phyloP scores from a whole-genome alignment of 2,797 vertebrate species.

The Morus bassanus region DNA sequence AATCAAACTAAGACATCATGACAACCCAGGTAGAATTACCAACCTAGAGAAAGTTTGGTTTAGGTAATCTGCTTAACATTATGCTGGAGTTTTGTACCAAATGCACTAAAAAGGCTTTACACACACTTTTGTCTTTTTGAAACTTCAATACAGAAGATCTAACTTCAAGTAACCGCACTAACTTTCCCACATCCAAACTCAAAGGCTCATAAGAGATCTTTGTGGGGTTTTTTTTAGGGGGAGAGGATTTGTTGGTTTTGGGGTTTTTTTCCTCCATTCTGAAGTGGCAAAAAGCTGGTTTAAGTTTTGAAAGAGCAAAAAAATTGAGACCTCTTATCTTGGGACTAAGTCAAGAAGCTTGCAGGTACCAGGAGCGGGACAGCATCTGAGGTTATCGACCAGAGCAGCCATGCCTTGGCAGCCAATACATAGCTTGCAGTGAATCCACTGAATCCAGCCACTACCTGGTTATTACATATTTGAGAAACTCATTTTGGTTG shows the following conservation, averaged over 20 bases:
- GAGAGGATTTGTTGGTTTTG: not conserved
- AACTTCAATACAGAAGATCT: not conserved
- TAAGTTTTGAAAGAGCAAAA: not conserved
- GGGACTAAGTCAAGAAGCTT: not conserved
- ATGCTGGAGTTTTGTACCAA: not conserved
- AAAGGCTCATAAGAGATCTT: not conserved
- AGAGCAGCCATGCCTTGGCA: not conserved
- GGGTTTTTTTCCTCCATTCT: not conserved
- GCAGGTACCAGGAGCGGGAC: fast-evolving
- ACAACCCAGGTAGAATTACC: not conserved
- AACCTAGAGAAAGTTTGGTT: not conserved
- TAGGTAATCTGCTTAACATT: not conserved
- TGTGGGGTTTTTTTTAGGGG: not conserved
- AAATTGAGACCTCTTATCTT: not conserved
- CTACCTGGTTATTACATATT: not conserved
- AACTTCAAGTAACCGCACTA: not conserved
- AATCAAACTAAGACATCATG: not conserved
- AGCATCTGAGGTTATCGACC: fast-evolving
- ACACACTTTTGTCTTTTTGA: not conserved
- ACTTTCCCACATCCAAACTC: not conserved
- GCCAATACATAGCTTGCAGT: not conserved
- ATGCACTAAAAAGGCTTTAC: not conserved
- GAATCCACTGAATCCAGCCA: not conserved
- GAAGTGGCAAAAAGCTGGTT: not conserved
- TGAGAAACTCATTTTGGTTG: not conserved